Evolutionary conservation across 1,140 invertebrate species (phyloP).

Genomic region (Heterodera schachtii): DNA sequence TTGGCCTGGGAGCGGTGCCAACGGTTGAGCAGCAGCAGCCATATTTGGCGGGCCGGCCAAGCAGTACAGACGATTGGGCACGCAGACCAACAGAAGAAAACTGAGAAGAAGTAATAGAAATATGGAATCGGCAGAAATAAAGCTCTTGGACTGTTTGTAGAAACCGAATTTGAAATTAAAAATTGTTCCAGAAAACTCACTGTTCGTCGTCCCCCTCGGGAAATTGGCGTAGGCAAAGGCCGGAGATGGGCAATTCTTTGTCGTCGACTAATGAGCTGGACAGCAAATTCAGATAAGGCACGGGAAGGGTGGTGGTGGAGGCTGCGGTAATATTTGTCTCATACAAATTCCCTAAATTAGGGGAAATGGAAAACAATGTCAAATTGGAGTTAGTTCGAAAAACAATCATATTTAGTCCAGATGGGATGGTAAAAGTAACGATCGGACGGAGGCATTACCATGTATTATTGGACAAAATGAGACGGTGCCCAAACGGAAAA

Average conservation of each 20-base stretch:
- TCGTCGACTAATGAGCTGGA: constrained; percentile 16
- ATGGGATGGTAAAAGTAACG: too few relatives aligned
- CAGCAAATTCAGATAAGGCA: constrained; percentile 35
- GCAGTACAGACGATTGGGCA: constrained; percentile 36
- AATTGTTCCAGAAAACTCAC: constrained; percentile 2
- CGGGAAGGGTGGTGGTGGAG: constrained; percentile 2
- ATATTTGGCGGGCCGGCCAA: constrained; percentile 38
- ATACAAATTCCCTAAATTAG: constrained; percentile 25
- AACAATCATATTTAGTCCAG: too few relatives aligned
- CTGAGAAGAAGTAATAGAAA: constrained; percentile 20
- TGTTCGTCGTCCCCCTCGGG: constrained; percentile 35
- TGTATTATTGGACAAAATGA: not conserved
- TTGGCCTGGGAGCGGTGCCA: constrained; percentile 10
- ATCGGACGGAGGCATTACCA: not conserved
- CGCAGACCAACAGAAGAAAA: constrained; percentile 39
- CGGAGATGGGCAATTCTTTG: constrained; percentile 33
- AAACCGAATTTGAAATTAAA: too few relatives aligned
- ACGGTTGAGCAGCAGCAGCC: constrained; percentile 24
- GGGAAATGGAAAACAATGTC: not conserved
- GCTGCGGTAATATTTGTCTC: constrained; percentile 44
- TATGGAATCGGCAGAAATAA: too few relatives aligned
- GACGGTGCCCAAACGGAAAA: too few relatives aligned
- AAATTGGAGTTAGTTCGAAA: too few relatives aligned
- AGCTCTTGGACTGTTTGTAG: too few relatives aligned
- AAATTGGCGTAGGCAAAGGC: constrained; percentile 33